phyloP scores from a whole-genome alignment of 1,140 invertebrate genomes.

The Conopomorpha cramerella region DNA sequence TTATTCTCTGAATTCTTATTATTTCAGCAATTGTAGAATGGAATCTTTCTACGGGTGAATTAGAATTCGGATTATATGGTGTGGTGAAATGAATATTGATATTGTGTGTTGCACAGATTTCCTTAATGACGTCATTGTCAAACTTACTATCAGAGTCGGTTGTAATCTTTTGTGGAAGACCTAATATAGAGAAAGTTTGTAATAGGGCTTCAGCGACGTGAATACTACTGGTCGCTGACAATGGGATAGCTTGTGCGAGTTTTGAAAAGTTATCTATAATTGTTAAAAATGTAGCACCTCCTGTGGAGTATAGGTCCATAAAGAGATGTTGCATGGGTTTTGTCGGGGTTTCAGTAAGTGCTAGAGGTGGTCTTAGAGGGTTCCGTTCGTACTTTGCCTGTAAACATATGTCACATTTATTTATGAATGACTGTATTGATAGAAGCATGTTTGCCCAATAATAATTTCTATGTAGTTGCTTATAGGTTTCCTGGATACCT shows the following conservation, averaged over 20 bases:
- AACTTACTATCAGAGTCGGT: conserved; percentile 19
- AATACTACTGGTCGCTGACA: conserved; percentile 12
- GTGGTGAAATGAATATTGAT: conserved; percentile 19
- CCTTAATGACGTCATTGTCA: conserved; percentile 15
- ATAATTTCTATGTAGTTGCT: conserved; percentile 24
- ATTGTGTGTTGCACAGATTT: conserved; percentile 14
- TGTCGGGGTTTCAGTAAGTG: conserved; percentile 13
- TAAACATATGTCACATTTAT: too few relatives aligned
- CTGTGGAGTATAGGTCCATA: conserved; percentile 15
- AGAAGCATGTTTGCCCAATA: conserved; percentile 30
- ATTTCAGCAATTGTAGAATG: conserved; percentile 18
- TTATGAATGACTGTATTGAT: neutral
- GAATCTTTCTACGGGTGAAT: too few relatives aligned
- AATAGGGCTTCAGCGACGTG: conserved; percentile 17
- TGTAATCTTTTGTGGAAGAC: conserved; percentile 16
- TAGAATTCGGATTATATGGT: conserved; percentile 19
- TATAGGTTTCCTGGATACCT: conserved; percentile 28
- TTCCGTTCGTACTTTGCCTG: conserved; percentile 16
- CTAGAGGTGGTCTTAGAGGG: conserved; percentile 9
- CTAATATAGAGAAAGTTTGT: conserved; percentile 14
- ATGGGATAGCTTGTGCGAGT: conserved; percentile 14
- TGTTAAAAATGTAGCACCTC: conserved; percentile 14
- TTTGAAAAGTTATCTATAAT: conserved; percentile 20
- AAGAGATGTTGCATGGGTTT: conserved; percentile 19
- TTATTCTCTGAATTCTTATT: conserved; percentile 16